A percentile compares a stretch with the other conserved stretches of the same genome.
phyloP scores from a whole-genome alignment of 2,797 vertebrate genomes.

The Oophaga sylvatica region DNA sequence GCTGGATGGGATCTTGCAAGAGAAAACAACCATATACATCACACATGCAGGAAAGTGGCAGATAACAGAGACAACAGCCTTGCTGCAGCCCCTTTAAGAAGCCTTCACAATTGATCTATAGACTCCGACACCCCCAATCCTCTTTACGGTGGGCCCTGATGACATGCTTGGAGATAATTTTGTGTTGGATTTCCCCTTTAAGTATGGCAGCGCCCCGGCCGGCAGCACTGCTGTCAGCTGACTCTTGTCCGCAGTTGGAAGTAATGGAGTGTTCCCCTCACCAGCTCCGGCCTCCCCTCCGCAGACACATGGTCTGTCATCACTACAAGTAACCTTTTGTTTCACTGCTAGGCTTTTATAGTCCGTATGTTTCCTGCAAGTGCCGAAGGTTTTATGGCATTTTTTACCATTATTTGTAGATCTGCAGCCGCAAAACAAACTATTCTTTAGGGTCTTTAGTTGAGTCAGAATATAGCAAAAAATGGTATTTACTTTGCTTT shows the following conservation, averaged over 20 bases:
- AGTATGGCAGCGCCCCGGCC: neutral
- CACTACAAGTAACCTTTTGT: conserved; percentile 1
- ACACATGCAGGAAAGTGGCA: no score
- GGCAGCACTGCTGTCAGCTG: neutral
- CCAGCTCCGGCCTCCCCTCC: no score
- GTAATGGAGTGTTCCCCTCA: neutral
- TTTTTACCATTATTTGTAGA: neutral
- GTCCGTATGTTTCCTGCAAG: neutral
- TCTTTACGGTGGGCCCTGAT: neutral
- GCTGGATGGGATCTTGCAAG: no score
- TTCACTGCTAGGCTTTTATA: neutral
- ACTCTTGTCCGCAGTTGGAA: neutral
- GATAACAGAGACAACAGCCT: no score
- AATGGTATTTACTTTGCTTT: no score
- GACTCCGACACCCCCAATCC: neutral
- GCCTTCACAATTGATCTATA: neutral
- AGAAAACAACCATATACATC: no score
- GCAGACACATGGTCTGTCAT: neutral
- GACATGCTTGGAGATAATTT: neutral
- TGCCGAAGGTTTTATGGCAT: neutral
- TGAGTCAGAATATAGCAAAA: neutral
- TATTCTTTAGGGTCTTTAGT: neutral
- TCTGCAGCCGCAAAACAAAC: neutral
- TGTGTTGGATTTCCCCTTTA: conserved; percentile 8
- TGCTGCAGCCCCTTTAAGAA: neutral